Evolutionary conservation across 1,140 invertebrate species (phyloP).

Genomic region (Ylistrum balloti): DNA sequence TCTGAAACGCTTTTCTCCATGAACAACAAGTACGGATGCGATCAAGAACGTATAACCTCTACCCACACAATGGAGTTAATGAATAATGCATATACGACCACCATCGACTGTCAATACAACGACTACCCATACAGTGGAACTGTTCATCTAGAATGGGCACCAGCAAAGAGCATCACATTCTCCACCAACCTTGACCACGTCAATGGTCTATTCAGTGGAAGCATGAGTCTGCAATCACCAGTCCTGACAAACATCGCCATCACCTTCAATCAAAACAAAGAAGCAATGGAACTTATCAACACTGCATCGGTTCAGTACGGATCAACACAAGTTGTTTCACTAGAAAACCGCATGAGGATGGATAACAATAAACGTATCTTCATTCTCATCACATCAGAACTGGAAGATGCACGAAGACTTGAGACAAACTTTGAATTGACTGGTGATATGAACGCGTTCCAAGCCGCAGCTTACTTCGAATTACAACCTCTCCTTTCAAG

Average conservation of each 20-base stretch:
- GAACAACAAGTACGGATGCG: constrained; percentile 48
- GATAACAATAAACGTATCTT: constrained; percentile 50
- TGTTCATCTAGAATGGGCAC: not conserved
- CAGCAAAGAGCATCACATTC: not conserved
- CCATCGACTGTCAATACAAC: constrained; percentile 48
- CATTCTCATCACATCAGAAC: constrained; percentile 58
- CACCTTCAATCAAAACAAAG: not conserved
- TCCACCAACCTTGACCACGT: not conserved
- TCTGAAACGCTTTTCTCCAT: constrained; percentile 43
- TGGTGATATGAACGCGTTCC: constrained; percentile 55
- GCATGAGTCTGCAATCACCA: constrained; percentile 23
- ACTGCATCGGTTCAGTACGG: not conserved
- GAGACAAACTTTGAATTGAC: constrained; percentile 54
- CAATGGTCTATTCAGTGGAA: not conserved
- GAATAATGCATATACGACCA: constrained; percentile 52
- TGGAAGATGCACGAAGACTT: constrained; percentile 56
- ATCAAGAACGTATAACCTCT: constrained; percentile 41
- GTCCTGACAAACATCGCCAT: constrained; percentile 40
- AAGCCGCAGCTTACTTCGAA: constrained; percentile 59
- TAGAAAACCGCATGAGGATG: constrained; percentile 55
- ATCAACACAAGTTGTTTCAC: not conserved
- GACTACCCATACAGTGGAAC: not conserved
- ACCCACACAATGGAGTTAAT: not conserved
- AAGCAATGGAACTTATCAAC: not conserved
- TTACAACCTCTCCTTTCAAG: constrained; percentile 55